phyloP scores from a whole-genome alignment of 2,113 vertebrate genomes.

The Macquaria australasica region DNA sequence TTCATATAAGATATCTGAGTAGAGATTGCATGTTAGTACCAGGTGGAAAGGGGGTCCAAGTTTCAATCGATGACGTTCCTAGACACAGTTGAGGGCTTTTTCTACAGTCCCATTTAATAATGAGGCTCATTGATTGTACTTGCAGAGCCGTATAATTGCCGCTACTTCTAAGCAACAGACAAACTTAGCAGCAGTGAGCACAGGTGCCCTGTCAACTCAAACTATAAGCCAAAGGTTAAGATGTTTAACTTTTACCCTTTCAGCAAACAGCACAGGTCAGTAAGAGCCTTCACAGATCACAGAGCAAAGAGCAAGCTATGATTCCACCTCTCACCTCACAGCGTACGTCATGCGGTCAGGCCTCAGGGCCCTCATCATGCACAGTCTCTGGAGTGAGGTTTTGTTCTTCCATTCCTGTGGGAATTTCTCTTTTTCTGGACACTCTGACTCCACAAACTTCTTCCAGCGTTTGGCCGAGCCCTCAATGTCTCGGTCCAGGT shows the following conservation, averaged over 20 bases:
- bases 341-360: conserved; percentile 92
- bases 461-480: conserved; percentile 96
- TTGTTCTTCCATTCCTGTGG: conserved; percentile 98
- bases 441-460: conserved; percentile 94
- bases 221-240: conserved; percentile 43
- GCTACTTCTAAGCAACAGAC: conserved; percentile 1
- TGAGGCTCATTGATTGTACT: conserved; percentile 24
- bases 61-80: background rate
- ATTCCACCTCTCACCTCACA: conserved; percentile 81
- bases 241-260: conserved; percentile 43
- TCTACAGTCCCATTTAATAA: background rate
- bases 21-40: background rate
- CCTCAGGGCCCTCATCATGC: conserved; percentile 90
- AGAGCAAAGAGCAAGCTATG: conserved; percentile 32
- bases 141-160: background rate
- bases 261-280: conserved; percentile 21
- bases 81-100: background rate
- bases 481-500: conserved; percentile 94
- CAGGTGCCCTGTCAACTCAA: background rate
- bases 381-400: conserved; percentile 90
- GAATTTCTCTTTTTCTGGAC: conserved; percentile 95
- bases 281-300: conserved; percentile 22
- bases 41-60: background rate
- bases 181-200: conserved; percentile 4
- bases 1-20: background rate